Conservation (phyloP, 30 jellyfish, hydroid and myxozoan genomes). For the Euphysa ruthae region DNA sequence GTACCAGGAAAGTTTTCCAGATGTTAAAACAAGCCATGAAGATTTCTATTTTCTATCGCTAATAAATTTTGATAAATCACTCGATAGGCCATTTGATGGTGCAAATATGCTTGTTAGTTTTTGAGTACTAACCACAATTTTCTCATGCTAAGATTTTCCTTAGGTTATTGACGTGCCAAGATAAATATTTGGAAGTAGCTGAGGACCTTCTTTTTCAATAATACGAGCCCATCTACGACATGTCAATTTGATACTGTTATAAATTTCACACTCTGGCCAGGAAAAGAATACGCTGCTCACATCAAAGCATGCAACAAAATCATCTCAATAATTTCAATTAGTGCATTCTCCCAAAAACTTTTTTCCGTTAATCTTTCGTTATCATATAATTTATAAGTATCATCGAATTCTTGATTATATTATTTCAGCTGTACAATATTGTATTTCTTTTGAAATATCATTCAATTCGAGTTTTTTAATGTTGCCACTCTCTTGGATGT, state of each 20-base stretch:
- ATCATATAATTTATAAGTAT: too few species aligned
- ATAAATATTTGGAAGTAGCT: background rate
- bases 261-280: conserved; percentile 4
- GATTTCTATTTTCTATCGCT: conserved; percentile 4
- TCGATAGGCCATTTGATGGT: conserved; percentile 11
- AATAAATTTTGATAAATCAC: background rate
- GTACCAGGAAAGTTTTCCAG: background rate
- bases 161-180: background rate
- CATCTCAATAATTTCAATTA: conserved; percentile 8
- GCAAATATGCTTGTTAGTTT: background rate
- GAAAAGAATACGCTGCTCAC: conserved; percentile 1
- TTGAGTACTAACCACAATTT: background rate
- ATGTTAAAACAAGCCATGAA: conserved; percentile 11
- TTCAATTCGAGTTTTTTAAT: background rate
- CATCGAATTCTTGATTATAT: background rate
- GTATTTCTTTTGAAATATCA: background rate
- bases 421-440: background rate
- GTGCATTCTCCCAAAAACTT: background rate
- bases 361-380: too few species aligned
- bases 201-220: too few species aligned
- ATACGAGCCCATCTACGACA: background rate
- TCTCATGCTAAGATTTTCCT: background rate
- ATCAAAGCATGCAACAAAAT: conserved; percentile 1
- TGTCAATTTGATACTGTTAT: conserved; percentile 1
- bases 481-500: background rate